phyloP scores from a whole-genome alignment of 1,140 invertebrate genomes.

The Cydia splendana region DNA sequence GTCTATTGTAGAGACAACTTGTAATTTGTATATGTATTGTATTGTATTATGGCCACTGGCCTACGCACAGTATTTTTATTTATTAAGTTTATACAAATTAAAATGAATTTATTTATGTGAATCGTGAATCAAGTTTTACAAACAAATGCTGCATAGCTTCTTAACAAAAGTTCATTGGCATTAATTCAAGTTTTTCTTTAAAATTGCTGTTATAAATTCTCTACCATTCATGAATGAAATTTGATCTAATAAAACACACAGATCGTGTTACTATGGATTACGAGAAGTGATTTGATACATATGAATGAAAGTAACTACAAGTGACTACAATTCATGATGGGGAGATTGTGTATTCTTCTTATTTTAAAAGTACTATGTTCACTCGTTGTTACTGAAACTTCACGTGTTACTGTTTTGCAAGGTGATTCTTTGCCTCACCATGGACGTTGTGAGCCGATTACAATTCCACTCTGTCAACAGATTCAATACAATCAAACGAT shows the following conservation, averaged over 20 bases:
- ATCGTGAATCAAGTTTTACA: neutral
- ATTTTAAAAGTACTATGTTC: constrained; percentile 58
- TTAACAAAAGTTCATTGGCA: neutral
- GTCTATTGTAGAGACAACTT: neutral
- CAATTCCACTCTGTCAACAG: constrained; percentile 94
- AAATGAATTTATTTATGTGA: neutral
- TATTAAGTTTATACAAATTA: neutral
- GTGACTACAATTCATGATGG: constrained; percentile 44
- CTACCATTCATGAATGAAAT: neutral
- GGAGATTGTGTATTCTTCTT: constrained; percentile 54
- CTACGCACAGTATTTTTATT: neutral
- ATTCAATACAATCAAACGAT: constrained; percentile 97
- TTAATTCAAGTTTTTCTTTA: neutral
- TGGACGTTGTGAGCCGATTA: constrained; percentile 95
- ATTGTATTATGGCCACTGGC: constrained; percentile 3
- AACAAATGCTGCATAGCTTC: neutral
- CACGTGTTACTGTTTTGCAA: constrained; percentile 71
- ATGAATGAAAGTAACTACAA: constrained; percentile 15
- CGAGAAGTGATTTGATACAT: neutral
- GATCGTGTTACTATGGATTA: constrained; percentile 25
- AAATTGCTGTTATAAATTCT: neutral
- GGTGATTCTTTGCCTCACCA: constrained; percentile 85
- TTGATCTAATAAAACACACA: neutral
- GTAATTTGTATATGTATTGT: neutral
- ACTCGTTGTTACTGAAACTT: constrained; percentile 60